phyloP scores from a whole-genome alignment of 1,140 invertebrate genomes.

The Mactra quadrangularis region DNA sequence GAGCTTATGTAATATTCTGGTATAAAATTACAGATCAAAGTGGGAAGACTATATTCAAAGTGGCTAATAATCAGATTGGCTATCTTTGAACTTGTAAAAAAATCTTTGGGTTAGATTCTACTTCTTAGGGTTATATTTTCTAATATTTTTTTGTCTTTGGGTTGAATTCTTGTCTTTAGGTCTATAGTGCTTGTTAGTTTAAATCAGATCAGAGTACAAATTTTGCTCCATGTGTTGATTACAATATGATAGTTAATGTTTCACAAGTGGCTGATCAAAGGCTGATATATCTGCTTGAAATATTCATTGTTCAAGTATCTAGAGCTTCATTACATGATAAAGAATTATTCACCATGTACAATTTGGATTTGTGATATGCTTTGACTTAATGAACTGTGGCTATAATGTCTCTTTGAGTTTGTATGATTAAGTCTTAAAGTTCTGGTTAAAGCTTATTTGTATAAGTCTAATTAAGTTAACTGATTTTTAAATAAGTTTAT shows the following conservation, averaged over 20 bases:
- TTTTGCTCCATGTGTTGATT: constrained; percentile 27
- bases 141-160: too few relatives aligned
- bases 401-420: too few relatives aligned
- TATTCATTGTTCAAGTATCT: not conserved
- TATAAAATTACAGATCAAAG: constrained; percentile 3
- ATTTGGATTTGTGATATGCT: too few relatives aligned
- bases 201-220: not conserved
- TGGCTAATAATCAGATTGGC: constrained; percentile 1
- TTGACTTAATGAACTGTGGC: too few relatives aligned
- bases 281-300: not conserved
- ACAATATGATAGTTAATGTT: constrained; percentile 13
- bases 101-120: too few relatives aligned
- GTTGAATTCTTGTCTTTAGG: too few relatives aligned
- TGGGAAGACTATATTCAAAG: constrained; percentile 1
- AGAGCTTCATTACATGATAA: not conserved
- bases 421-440: too few relatives aligned
- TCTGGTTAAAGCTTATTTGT: too few relatives aligned
- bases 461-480: too few relatives aligned
- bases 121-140: too few relatives aligned
- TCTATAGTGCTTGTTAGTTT: constrained; percentile 10
- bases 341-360: not conserved
- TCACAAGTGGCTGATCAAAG: constrained; percentile 39
- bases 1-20: not conserved
- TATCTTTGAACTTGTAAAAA: constrained; percentile 23
- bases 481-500: too few relatives aligned